Conservation (phyloP, 2,888 invertebrate species). For the Prosapia bicincta region DNA sequence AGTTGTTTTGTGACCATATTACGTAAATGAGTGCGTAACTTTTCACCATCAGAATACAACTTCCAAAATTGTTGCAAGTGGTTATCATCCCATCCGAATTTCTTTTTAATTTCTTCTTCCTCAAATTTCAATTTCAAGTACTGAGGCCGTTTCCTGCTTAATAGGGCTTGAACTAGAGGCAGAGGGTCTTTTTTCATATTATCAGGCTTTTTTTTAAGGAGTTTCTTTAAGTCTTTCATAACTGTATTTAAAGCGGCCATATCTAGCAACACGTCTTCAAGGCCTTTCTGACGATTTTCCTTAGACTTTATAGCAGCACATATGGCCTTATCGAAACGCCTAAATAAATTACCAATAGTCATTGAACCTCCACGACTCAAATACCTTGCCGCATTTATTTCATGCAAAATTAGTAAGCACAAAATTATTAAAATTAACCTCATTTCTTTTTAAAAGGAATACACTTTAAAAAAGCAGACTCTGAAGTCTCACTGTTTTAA, state of each 20-base stretch:
- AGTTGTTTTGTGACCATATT: neutral
- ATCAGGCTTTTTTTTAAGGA: neutral
- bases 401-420: neutral
- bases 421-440: neutral
- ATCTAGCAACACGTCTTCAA: neutral
- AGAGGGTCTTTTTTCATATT: neutral
- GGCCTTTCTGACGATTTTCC: neutral
- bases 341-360: neutral
- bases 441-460: neutral
- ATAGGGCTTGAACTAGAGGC: neutral
- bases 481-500: too few relatives aligned
- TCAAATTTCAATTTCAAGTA: conserved; percentile 17
- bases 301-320: neutral
- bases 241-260: neutral
- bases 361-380: neutral
- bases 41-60: neutral
- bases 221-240: neutral
- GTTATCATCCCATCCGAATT: conserved; percentile 14
- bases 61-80: neutral
- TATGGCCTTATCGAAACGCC: neutral
- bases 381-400: neutral
- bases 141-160: conserved; percentile 4
- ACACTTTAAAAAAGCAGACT: neutral
- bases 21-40: neutral
- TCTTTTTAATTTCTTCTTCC: conserved; percentile 4